A percentile compares a stretch with the other conserved stretches of the same genome.
Evolutionary conservation across 2,113 vertebrate species (phyloP).

Genomic region (Mugil cephalus): DNA sequence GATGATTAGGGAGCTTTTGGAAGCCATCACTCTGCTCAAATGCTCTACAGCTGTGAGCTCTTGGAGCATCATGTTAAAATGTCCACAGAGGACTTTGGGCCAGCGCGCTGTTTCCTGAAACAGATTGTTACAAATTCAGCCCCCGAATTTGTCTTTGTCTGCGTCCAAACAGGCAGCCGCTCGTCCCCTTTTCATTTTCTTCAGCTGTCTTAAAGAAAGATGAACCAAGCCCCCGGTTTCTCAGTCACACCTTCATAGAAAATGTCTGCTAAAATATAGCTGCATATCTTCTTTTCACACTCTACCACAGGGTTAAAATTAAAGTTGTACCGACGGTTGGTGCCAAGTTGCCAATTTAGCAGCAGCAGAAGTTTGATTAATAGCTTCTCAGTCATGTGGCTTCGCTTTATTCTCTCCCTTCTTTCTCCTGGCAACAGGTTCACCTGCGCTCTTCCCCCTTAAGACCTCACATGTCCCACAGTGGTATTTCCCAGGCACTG

Average conservation of each 20-base stretch:
- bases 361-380: slow-evolving; percentile 50
- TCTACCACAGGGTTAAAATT: slow-evolving; percentile 27
- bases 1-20: slow-evolving; percentile 74
- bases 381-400: slow-evolving; percentile 44
- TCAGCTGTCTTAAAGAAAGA: background rate
- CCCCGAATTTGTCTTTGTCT: slow-evolving; percentile 50
- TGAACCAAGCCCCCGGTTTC: slow-evolving; percentile 32
- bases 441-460: slow-evolving; percentile 5
- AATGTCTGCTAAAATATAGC: slow-evolving; percentile 10
- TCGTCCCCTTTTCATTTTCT: background rate
- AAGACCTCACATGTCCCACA: slow-evolving; percentile 24
- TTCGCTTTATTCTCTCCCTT: slow-evolving; percentile 26
- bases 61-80: slow-evolving; percentile 60
- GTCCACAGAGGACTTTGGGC: slow-evolving; percentile 57
- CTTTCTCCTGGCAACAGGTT: slow-evolving; percentile 44
- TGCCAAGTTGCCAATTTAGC: slow-evolving; percentile 63
- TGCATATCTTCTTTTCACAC: slow-evolving; percentile 13
- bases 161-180: slow-evolving; percentile 31
- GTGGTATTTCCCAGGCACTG: slow-evolving; percentile 3
- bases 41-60: slow-evolving; percentile 69
- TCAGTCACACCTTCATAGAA: slow-evolving; percentile 20
- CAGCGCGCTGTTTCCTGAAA: slow-evolving; percentile 52
- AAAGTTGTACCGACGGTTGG: slow-evolving; percentile 18
- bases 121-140: slow-evolving; percentile 59
- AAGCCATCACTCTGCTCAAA: slow-evolving; percentile 68